Evolutionary conservation across 2,113 vertebrate genomes (phyloP).

Genomic region (Capreolus pygargus): DNA sequence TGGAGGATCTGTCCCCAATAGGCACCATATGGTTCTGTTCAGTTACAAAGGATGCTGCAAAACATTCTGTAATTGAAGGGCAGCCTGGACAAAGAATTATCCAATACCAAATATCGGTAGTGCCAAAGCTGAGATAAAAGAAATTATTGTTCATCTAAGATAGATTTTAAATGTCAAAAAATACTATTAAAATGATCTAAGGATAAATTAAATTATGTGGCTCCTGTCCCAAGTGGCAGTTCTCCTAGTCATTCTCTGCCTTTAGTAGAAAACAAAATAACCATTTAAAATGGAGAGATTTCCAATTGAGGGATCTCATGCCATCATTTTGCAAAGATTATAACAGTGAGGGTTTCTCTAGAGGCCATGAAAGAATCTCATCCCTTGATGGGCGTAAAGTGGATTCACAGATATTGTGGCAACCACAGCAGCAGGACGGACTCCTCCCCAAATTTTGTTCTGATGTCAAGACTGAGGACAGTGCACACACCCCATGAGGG

Average conservation of each 20-base stretch:
- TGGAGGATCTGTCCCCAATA: neutral
- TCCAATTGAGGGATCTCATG: neutral
- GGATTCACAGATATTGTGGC: too few species aligned
- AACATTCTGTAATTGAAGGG: too few species aligned
- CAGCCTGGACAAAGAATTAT: neutral
- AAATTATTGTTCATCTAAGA: neutral
- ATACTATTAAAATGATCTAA: neutral
- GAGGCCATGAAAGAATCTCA: neutral
- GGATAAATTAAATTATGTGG: neutral
- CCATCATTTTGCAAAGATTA: neutral
- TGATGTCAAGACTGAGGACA: too few species aligned
- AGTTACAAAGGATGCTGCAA: neutral
- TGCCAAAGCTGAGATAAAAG: neutral
- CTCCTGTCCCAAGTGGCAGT: neutral
- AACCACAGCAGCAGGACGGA: accelerated
- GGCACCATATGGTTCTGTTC: neutral
- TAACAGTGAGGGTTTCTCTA: neutral
- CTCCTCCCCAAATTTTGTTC: neutral
- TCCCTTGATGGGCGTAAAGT: accelerated
- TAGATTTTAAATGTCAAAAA: neutral
- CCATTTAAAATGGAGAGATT: neutral
- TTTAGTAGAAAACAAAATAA: neutral
- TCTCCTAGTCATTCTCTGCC: neutral
- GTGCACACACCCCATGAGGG: neutral
- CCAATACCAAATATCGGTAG: neutral